Conservation (phyloP, 2,888 invertebrate species). For the Allolobophora icterica region DNA sequence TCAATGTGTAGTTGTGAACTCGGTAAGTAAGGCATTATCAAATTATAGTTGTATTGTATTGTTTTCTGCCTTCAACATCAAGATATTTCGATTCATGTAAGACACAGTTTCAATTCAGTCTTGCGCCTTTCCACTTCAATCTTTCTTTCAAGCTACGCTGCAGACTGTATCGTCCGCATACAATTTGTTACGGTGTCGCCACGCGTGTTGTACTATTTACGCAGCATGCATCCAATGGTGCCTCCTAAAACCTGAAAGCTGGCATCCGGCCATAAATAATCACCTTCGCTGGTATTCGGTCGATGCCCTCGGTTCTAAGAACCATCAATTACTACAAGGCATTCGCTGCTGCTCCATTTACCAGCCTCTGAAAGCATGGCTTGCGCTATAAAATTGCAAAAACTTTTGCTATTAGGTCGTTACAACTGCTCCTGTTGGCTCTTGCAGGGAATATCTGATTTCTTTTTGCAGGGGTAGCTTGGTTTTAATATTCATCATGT, state of each 20-base stretch:
- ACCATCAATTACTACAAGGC: background rate
- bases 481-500: background rate
- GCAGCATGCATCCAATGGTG: background rate
- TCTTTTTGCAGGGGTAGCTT: background rate
- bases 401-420: no score
- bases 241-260: background rate
- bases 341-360: no score
- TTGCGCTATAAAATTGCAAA: background rate
- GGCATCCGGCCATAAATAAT: background rate
- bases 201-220: background rate
- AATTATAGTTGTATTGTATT: no score
- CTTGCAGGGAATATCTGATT: background rate
- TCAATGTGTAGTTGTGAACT: no score
- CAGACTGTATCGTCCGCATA: background rate
- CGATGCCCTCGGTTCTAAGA: slow-evolving; percentile 4
- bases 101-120: no score
- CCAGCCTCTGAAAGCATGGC: background rate
- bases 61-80: no score
- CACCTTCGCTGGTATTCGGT: background rate
- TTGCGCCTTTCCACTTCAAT: background rate
- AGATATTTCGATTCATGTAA: background rate
- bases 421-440: background rate
- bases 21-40: no score
- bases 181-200: background rate
- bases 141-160: background rate